Evolutionary conservation across 2,888 invertebrate species (phyloP).

Genomic region (Heliconius aoede): DNA sequence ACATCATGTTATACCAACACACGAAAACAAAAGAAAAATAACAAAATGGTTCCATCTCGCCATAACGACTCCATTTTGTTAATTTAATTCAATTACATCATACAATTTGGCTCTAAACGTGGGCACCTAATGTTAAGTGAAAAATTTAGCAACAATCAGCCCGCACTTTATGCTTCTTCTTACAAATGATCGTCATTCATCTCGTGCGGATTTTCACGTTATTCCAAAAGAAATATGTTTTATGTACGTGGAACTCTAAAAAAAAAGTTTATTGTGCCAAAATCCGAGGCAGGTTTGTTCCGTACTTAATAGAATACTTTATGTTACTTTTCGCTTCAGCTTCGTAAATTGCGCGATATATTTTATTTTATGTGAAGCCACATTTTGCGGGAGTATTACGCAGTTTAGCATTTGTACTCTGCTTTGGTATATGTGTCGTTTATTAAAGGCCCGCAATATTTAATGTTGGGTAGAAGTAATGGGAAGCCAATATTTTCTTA

Average conservation of each 20-base stretch:
- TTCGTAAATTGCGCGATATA: slow-evolving; percentile 34
- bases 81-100: slow-evolving; percentile 27
- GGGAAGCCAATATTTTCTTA: slow-evolving; percentile 7
- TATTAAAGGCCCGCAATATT: not conserved
- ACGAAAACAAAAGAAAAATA: slow-evolving; percentile 14
- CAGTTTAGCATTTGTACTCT: slow-evolving; percentile 11
- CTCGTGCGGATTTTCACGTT: slow-evolving; percentile 45
- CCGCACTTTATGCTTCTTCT: slow-evolving; percentile 48
- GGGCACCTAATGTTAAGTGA: slow-evolving; percentile 39
- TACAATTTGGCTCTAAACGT: slow-evolving; percentile 20
- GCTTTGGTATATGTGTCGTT: not conserved
- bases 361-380: slow-evolving; percentile 34
- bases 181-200: slow-evolving; percentile 53
- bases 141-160: slow-evolving; percentile 51
- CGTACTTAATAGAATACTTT: slow-evolving; percentile 43
- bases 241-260: slow-evolving; percentile 43
- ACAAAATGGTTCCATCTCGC: slow-evolving; percentile 8
- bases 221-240: slow-evolving; percentile 48
- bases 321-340: slow-evolving; percentile 33
- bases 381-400: slow-evolving; percentile 24
- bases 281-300: slow-evolving; percentile 39
- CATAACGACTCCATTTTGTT: slow-evolving; percentile 20
- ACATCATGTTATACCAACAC: not conserved
- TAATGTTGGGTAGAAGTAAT: slow-evolving; percentile 2
- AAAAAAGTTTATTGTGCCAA: slow-evolving; percentile 41